A percentile compares a stretch with the other conserved stretches of the same genome.
These are phyloP conservation scores for Eulemur albifrons DNA, from an alignment of 2,797 vertebrate genomes.

Conservation along the genomic window DNA sequence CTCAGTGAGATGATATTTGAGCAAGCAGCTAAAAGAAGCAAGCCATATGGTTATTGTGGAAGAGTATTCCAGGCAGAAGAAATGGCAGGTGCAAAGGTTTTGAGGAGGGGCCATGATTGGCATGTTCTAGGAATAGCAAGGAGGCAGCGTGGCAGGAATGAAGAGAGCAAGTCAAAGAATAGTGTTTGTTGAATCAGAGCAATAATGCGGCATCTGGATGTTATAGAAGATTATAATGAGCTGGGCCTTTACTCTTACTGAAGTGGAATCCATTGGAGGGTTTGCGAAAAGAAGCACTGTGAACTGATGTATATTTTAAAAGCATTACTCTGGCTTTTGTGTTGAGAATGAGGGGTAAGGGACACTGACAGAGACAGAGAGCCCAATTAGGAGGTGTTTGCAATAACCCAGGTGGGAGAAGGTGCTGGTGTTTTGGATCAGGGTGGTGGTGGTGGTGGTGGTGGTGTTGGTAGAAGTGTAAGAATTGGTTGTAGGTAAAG, in stretches of 20 bases:
- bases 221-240: neutral
- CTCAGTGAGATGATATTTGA: neutral
- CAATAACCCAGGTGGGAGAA: neutral
- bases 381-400: neutral
- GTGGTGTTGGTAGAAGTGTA: neutral
- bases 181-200: neutral
- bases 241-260: neutral
- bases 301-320: neutral
- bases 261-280: neutral
- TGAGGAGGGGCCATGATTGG: neutral
- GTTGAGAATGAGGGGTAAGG: neutral
- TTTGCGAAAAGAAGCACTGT: neutral
- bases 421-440: neutral
- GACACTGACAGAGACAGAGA: neutral
- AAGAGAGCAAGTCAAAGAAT: neutral
- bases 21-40: neutral
- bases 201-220: neutral
- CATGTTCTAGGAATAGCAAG: neutral
- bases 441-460: neutral
- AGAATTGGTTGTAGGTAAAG: neutral
- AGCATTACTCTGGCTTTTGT: neutral
- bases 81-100: neutral
- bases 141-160: neutral
- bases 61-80: neutral
- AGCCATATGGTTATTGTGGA: neutral